Evolutionary conservation across 2,113 vertebrate species (phyloP), one percentile per base, ranked within the genome.

Genomic region (Colaptes auratus): DNA sequence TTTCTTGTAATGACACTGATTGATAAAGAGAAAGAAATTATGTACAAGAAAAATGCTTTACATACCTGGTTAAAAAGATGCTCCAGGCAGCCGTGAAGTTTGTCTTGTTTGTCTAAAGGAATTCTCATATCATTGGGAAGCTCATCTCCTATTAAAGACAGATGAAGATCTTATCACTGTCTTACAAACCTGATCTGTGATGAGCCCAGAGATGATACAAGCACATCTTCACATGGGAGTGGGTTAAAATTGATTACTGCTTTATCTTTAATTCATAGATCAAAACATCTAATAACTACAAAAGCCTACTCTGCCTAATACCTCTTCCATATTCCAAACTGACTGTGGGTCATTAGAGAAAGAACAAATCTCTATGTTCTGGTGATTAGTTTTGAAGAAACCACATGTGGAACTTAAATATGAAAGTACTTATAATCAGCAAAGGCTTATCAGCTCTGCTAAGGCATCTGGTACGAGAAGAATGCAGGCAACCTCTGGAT

Each of bases 71-170:
- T 99, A 93, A 99, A 99, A 82, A 99, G 99, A 86, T 99, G 99
- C 82, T 99, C 99, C 52, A 99, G 98, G 93, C 99, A 99, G 85
- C 99, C 99, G 2, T 99, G 99, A 16, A 99, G 98, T 92, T 99
- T 99, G 97, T 99, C 99, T 97, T 99, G 99, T 76, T 99, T 99
- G 96, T 99, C 99, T 6, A 98, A 98, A 13, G 99, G 97, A 91
- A 99, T 99, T 93, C 99, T 98, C 98, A 99, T 99, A 95, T 99
- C 99, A 96, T 96, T 99, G 4, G 99, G 99, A 93, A 99, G 97
- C 95, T 99, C 99, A 5, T 99, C 99, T 27, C 99, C 99, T 99
- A 86, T 86, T 12, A 18, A 71, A 19, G 25, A 50, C 61, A 90
- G 61, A 90, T 18, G 0, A 85, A 78, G 75, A 85, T 12, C 65